These are phyloP conservation scores for Drosophila acutilabella DNA, from an alignment of 2,888 invertebrate genomes.

Conservation along the genomic window DNA sequence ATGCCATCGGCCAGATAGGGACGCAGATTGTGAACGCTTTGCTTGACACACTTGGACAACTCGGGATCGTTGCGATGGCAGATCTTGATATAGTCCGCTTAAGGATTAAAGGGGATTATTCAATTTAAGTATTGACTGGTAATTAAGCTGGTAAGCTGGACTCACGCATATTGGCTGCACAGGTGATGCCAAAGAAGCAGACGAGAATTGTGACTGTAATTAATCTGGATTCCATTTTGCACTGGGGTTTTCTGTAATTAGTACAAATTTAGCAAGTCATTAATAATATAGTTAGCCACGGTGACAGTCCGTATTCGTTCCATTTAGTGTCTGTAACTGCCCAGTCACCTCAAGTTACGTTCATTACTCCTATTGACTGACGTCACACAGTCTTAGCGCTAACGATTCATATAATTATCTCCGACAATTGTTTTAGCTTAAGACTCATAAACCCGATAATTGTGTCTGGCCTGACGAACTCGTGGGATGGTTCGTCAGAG, in stretches of 20 bases:
- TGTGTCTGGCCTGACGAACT: slow-evolving; percentile 35
- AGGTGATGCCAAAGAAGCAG: slow-evolving; percentile 48
- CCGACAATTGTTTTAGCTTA: slow-evolving; percentile 1
- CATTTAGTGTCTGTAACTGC: neutral
- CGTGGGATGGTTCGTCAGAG: slow-evolving; percentile 21
- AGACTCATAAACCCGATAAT: neutral
- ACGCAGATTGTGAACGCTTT: slow-evolving; percentile 87
- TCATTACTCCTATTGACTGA: slow-evolving; percentile 20
- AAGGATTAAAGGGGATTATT: neutral
- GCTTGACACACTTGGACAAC: slow-evolving; percentile 87
- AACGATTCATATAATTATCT: slow-evolving; percentile 35
- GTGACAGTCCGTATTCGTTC: slow-evolving; percentile 1
- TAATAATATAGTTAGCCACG: slow-evolving; percentile 8
- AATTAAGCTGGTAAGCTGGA: slow-evolving; percentile 7
- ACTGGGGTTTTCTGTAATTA: slow-evolving; percentile 31
- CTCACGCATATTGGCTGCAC: slow-evolving; percentile 76
- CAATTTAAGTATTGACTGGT: neutral
- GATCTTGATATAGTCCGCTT: slow-evolving; percentile 89
- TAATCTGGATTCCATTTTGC: slow-evolving; percentile 60
- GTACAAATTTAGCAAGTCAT: slow-evolving; percentile 8
- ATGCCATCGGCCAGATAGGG: slow-evolving; percentile 88
- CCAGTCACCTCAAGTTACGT: slow-evolving; percentile 21
- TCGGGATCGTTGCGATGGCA: slow-evolving; percentile 88
- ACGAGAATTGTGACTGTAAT: slow-evolving; percentile 42
- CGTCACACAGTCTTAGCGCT: slow-evolving; percentile 24